These are phyloP conservation scores for Eutolmus rufibarbis DNA, from an alignment of 2,888 invertebrate genomes.

Conservation along the genomic window DNA sequence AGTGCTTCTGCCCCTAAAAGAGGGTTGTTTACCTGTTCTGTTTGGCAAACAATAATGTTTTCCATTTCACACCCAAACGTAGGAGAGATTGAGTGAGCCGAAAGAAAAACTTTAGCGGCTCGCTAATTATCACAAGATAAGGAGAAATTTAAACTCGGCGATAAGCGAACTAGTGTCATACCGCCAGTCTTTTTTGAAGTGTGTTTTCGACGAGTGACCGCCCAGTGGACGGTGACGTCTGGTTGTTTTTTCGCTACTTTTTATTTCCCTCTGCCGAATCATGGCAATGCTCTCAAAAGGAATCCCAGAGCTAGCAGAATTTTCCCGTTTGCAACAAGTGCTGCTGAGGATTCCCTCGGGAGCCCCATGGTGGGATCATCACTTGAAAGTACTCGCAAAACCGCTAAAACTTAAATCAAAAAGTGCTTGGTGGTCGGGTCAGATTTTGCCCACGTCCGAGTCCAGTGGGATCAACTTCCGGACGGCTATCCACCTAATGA, in stretches of 20 bases:
- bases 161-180: not conserved
- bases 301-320: not conserved
- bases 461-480: conserved; percentile 3
- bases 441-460: conserved; percentile 42
- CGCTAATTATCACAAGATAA: conserved; percentile 28
- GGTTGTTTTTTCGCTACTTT: not conserved
- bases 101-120: not conserved
- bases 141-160: not conserved
- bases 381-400: conserved; percentile 45
- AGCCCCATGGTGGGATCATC: not conserved
- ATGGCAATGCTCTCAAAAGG: not conserved
- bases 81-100: not conserved
- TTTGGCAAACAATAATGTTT: not conserved
- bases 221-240: not conserved
- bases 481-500: not conserved
- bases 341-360: not conserved
- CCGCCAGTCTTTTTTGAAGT: not conserved
- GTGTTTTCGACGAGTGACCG: not conserved
- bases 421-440: conserved; percentile 50
- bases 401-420: conserved; percentile 49
- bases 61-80: not conserved
- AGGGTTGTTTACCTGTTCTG: not conserved
- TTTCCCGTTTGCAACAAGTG: not conserved
- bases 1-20: not conserved
- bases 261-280: not conserved